Base-by-base conservation (phyloP, 2,113 vertebrate genomes). In the Malurus melanocephalus region DNA sequence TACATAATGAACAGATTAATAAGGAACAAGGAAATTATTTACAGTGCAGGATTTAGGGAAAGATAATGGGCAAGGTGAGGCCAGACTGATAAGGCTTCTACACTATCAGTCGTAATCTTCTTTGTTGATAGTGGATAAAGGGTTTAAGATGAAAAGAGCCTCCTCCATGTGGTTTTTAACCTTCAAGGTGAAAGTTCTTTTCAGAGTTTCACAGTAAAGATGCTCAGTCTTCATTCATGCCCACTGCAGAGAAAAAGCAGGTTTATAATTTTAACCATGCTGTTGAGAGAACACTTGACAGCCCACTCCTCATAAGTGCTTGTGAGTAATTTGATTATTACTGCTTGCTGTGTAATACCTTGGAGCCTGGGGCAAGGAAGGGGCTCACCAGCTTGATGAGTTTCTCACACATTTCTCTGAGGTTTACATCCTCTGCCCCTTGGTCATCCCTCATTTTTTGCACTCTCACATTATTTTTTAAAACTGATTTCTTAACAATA, bases 71-170 rank as follows among this genome's bases (percentile, higher is more conserved):
- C 32, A 73, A 73, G 24, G 57, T 67, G 48, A 69, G 16, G 13
- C 32, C 1, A 1, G 43, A 35, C 0, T 0, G 15, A 45, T 7
- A 11, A 10, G 16, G 62, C 24, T 66, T 77, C 30, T 65, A 40
- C 8, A 13, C 14, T 43, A 6, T 28, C 17, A 40, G 46, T 74
- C 46, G 33, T n/a, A 61, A 24, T 28, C 21, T 12, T 59, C 16
- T 60, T 66, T 2, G 4, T 15, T 57, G 26, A 11, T 30, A 80
- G 19, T 24, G 13, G 66, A 23, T 61, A 52, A 65, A 16, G 5
- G 4, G 9, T 48, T 73, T 60, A 30, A 79, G 10, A 7, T 48
- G 45, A 24, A 56, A 65, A 57, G 14, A 33, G 12, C 3, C 9
- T 60, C 0, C 19, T 46, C 26, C 23, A 11, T 7, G 4, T 43